Base-by-base conservation (phyloP, 2,888 invertebrate species). In the Cerceris rybyensis region DNA sequence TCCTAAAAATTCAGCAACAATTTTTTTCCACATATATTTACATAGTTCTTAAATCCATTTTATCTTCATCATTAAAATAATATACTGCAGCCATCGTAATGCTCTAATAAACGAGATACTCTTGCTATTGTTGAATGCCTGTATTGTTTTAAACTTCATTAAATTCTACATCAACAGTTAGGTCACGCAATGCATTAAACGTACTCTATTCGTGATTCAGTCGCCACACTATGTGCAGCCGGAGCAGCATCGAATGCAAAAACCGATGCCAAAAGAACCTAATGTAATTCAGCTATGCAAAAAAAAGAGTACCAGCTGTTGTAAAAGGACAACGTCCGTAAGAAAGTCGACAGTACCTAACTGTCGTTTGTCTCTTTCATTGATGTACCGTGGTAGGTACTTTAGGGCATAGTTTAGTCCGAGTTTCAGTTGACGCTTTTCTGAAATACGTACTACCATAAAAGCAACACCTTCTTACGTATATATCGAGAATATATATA, bases 391-490 rank as follows among this genome's bases (percentile, higher is more conserved):
- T 2, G 8, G 8, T 9, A 11, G 7, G 9, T 46, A 46, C 46
- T 9, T 58, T 14, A 13, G 46, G 46, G 65, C 55, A 66, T 61
- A 66, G 75, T 66, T 72, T 55, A 58, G 71, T 75, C 60, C 28
- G 28, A 1, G 55, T 71, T 71, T 64, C 49, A 55, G 60, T 50
- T 42, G 16, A 60, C 49, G 17, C 42, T 9, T 57, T 46, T 39
- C 28, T 42, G 42, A n/a, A 11, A 64, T 46, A n/a, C 11, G 28
- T 42, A 54, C 57, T 9, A 54, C 41, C n/a, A 54, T 43, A 66
- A 16, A 54, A n/a, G 39, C n/a, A 11, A 46, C 28, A 28, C 28
- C 28, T 49, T 39, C 16, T 14, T 8, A 16, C 9, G 14, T 55
- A 57, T 28, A 28, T 28, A 70, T 64, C 43, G 49, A n/a, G n/a